Evolutionary conservation across 2,888 invertebrate species (phyloP), one percentile per base, ranked within the genome.

Genomic region (Lasiommata megera): DNA sequence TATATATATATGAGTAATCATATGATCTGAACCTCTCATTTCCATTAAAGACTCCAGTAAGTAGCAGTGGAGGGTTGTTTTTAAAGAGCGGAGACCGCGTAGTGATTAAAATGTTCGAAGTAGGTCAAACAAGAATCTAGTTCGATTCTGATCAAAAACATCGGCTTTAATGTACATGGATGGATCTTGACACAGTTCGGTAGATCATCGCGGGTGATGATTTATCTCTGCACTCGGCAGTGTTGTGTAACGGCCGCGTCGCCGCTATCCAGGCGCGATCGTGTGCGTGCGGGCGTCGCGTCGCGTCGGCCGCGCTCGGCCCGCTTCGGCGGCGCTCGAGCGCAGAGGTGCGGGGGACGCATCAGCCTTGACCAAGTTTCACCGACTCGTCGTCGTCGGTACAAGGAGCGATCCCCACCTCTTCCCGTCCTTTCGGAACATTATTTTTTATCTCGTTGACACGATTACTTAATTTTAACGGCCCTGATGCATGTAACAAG

Each of bases 291-390:
- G 72, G 72, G 70, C 70, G 74, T 29, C 41, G 41, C 38, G 38
- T 41, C 56, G 48, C 17, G 68, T 84, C 87, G 85, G 80, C 61
- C 66, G 69, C 69, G 71, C 74, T 85, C 88, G 87, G 84, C 65
- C 65, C 64, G 65, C 71, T 72, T 75, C 85, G 88, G 71, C 66
- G 64, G 63, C 67, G 70, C 62, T 28, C 62, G 69, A 64, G 66
- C 73, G 69, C 69, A 62, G 71, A 62, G 71, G 71, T 67, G 72
- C 68, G 74, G 77, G 78, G 74, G 79, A 75, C 70, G 78, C 72
- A 69, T 71, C 84, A 87, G 86, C 89, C 89, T 88, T 88, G 90
- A 89, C 88, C 89, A 88, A 89, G 90, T 91, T 91, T 89, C 86
- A 87, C 83, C 78, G 85, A 80, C 82, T 46, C 46, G 46, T 29